phyloP scores from a whole-genome alignment of 1,140 invertebrate species.

The Harpegnathos saltator region DNA sequence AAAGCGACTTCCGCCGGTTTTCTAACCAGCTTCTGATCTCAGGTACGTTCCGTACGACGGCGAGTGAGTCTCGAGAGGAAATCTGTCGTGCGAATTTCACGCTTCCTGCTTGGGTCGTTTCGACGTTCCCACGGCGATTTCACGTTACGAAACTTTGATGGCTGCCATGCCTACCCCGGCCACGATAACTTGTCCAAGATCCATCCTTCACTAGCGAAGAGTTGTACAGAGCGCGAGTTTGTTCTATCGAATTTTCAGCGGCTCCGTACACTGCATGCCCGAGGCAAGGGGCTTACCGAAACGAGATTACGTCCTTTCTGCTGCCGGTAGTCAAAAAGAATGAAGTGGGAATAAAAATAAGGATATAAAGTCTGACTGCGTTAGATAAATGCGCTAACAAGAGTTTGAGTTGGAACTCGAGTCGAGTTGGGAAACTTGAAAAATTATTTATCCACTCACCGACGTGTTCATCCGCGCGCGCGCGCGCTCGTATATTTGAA shows the following conservation, averaged over 20 bases:
- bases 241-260: conserved; percentile 73
- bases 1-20: conserved; percentile 29
- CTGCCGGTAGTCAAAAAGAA: conserved; percentile 25
- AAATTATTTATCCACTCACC: not conserved
- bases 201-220: conserved; percentile 44
- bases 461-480: too few species aligned
- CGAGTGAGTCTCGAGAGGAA: conserved; percentile 66
- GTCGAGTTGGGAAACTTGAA: not conserved
- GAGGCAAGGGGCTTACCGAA: conserved; percentile 53
- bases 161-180: conserved; percentile 64
- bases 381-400: conserved; percentile 18
- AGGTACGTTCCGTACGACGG: conserved; percentile 50
- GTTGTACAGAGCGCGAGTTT: conserved; percentile 69
- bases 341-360: conserved; percentile 57
- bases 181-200: conserved; percentile 73
- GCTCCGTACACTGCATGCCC: conserved; percentile 56
- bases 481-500: not conserved
- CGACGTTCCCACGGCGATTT: conserved; percentile 73
- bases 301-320: conserved; percentile 67
- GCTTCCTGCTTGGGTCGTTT: conserved; percentile 65
- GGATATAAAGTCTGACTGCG: not conserved
- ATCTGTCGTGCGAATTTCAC: conserved; percentile 74
- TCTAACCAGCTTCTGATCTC: conserved; percentile 33
- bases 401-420: not conserved
- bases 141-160: conserved; percentile 73